These are phyloP conservation scores for Knipowitschia caucasica DNA, from an alignment of 2,797 vertebrate species.

Conservation along the genomic window DNA sequence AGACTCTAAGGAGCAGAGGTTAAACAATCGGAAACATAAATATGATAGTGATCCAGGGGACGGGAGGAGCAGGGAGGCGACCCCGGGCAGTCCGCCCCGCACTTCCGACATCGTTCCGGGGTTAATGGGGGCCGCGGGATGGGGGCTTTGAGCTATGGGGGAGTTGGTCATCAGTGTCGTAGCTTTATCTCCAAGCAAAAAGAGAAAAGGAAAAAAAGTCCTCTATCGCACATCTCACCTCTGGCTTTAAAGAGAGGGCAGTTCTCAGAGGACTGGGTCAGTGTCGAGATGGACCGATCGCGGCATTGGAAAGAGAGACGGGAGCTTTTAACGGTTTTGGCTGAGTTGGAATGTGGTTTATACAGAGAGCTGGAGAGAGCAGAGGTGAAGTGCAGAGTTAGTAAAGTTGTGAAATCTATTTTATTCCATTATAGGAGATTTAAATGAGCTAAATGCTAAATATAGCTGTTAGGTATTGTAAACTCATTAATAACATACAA, in stretches of 20 bases:
- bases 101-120: conserved; percentile 41
- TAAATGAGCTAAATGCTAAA: no score
- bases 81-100: conserved; percentile 43
- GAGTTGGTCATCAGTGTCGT: conserved; percentile 60
- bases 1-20: conserved; percentile 63
- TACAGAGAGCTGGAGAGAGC: neutral
- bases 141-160: conserved; percentile 42
- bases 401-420: no score
- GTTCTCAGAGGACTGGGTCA: conserved; percentile 34
- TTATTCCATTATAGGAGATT: no score
- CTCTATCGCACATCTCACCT: conserved; percentile 71
- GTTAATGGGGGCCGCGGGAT: conserved; percentile 62
- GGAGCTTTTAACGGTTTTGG: conserved; percentile 8
- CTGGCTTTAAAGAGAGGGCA: conserved; percentile 64
- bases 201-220: no score
- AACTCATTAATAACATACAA: no score
- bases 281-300: conserved; percentile 37
- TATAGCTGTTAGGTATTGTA: no score
- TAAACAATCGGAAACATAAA: conserved; percentile 76
- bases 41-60: conserved; percentile 65
- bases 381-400: neutral
- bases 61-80: conserved; percentile 50
- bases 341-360: neutral
- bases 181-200: conserved; percentile 64
- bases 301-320: conserved; percentile 7